Percentiles rank a stretch among this genome's conserved stretches.
phyloP scores from a whole-genome alignment of 2,113 vertebrate species.

The Murina feae region DNA sequence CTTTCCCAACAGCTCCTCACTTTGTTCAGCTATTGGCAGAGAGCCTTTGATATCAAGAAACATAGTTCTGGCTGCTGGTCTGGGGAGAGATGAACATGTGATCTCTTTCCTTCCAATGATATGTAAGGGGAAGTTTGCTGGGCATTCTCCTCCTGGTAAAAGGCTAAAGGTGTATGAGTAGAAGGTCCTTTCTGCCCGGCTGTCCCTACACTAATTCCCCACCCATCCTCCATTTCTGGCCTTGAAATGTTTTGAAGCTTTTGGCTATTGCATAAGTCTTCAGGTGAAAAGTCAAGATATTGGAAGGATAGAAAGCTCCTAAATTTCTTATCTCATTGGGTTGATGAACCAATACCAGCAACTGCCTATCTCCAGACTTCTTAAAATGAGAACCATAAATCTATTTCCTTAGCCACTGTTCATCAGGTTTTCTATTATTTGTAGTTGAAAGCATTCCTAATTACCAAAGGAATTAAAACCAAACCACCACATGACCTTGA shows the following conservation, averaged over 20 bases:
- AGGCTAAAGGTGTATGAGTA: neutral
- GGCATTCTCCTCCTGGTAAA: neutral
- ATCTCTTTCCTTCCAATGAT: neutral
- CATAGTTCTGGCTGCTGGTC: neutral
- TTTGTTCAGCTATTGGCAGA: neutral
- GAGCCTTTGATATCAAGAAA: neutral
- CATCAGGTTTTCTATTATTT: neutral
- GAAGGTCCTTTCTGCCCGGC: neutral
- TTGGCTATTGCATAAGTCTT: neutral
- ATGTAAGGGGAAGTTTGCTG: neutral
- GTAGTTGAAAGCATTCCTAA: neutral
- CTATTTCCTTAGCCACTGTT: neutral
- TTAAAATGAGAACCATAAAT: neutral
- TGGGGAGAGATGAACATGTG: neutral
- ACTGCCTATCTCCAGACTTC: neutral
- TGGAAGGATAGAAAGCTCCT: neutral
- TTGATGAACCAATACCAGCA: neutral
- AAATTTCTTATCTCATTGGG: neutral
- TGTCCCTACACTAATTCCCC: neutral
- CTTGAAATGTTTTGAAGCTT: neutral
- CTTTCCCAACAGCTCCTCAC: neutral
- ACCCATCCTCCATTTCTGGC: neutral
- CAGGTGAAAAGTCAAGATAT: neutral
- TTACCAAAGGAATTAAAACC: neutral
- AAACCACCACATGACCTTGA: neutral